Conservation (phyloP, 2,888 invertebrate genomes). For the Drosophila nr. perissopoda region DNA sequence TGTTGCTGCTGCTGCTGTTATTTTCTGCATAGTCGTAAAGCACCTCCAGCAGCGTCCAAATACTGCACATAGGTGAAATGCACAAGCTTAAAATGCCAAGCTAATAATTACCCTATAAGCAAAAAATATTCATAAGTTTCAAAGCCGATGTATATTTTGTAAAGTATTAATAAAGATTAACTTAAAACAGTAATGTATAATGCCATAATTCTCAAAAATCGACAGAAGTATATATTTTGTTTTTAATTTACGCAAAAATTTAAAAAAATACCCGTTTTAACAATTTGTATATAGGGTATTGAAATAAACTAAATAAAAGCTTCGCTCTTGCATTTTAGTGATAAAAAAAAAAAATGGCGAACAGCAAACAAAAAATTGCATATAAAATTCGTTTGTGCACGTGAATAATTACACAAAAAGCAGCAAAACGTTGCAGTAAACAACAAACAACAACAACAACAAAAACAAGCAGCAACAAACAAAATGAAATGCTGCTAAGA, state of each 20-base stretch:
- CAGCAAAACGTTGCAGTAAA: slow-evolving; percentile 48
- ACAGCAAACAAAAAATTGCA: slow-evolving; percentile 37
- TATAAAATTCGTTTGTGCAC: slow-evolving; percentile 59
- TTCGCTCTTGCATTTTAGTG: slow-evolving; percentile 35
- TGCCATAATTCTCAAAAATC: background rate
- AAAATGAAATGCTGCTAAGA: slow-evolving; percentile 35
- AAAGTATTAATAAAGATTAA: background rate
- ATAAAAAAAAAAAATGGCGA: slow-evolving; percentile 28
- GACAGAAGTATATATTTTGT: background rate
- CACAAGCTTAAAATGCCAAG: background rate
- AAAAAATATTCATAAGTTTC: background rate
- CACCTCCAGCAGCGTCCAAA: slow-evolving; percentile 72
- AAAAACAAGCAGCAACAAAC: slow-evolving; percentile 25
- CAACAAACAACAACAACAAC: slow-evolving; percentile 18
- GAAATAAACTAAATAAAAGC: slow-evolving; percentile 24
- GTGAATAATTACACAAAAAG: slow-evolving; percentile 75
- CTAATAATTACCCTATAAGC: slow-evolving; percentile 24
- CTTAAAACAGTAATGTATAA: too few relatives aligned
- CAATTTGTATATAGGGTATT: slow-evolving; percentile 27
- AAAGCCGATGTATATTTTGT: background rate
- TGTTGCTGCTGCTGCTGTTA: slow-evolving; percentile 32
- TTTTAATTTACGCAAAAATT: background rate
- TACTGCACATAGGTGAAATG: slow-evolving; percentile 28
- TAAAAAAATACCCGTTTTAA: background rate
- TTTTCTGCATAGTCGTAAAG: slow-evolving; percentile 64